Evolutionary conservation across 2,113 vertebrate species (phyloP).

Genomic region (Perca fluviatilis): DNA sequence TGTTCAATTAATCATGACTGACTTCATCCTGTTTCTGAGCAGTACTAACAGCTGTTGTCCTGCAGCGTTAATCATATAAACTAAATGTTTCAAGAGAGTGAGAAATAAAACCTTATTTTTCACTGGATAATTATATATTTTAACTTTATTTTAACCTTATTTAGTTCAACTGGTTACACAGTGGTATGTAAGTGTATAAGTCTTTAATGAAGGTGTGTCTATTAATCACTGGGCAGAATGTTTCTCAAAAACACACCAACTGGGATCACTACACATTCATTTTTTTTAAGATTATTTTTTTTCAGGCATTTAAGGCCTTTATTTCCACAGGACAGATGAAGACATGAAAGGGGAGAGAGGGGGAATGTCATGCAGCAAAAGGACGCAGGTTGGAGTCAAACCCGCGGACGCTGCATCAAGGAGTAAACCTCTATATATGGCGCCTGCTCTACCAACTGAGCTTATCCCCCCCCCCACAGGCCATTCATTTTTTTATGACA

Average conservation of each 20-base stretch:
- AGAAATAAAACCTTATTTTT: neutral
- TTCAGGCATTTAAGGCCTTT: no score
- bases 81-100: no score
- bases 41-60: neutral
- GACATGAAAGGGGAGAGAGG: no score
- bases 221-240: conserved; percentile 11
- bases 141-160: no score
- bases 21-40: neutral
- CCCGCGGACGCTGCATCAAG: no score
- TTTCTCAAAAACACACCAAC: conserved; percentile 16
- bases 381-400: no score
- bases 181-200: neutral
- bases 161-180: conserved; percentile 3
- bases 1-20: neutral
- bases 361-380: no score
- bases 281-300: no score
- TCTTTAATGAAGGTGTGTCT: neutral
- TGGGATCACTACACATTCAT: neutral
- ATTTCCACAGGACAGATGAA: no score
- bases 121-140: neutral
- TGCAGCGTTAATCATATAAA: neutral
- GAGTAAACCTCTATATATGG: no score
- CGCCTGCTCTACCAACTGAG: no score
- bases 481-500: neutral
- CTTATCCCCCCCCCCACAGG: neutral